A percentile compares a stretch with the other conserved stretches of the same genome.
These are phyloP conservation scores for Murina feae DNA, from an alignment of 2,113 vertebrate genomes.

Conservation along the genomic window DNA sequence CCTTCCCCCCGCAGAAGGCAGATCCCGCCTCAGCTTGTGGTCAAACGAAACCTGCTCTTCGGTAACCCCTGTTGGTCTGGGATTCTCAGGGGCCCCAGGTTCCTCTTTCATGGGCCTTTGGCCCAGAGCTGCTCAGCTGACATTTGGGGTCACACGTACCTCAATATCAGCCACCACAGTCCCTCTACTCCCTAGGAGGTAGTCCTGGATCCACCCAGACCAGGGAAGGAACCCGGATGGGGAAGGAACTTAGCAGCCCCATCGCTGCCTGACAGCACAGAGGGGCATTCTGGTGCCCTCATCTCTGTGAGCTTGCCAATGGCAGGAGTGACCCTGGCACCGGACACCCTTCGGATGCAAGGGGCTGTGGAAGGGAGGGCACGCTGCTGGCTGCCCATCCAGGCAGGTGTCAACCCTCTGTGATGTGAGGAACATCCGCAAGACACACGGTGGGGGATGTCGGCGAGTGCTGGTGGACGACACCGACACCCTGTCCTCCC, in stretches of 20 bases:
- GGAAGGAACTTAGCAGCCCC: no score
- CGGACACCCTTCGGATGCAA: accelerated
- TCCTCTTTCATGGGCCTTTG: background rate
- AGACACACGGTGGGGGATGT: accelerated
- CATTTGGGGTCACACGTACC: accelerated
- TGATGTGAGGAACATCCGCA: accelerated
- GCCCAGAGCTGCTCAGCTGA: accelerated
- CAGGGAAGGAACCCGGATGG: no score
- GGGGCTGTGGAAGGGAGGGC: background rate
- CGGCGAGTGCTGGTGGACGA: accelerated
- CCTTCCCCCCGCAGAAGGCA: background rate
- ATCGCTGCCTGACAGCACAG: accelerated
- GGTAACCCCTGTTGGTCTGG: background rate
- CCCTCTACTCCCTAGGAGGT: no score
- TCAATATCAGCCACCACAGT: accelerated
- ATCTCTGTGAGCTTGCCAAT: accelerated
- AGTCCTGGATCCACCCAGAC: no score
- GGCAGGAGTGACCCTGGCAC: background rate
- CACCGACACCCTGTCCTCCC: accelerated
- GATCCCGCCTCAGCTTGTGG: background rate
- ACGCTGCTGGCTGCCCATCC: accelerated
- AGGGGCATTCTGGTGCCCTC: accelerated
- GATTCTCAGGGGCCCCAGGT: accelerated
- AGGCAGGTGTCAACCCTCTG: accelerated
- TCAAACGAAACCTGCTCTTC: accelerated